A percentile compares a stretch with the other conserved stretches of the same genome.
Evolutionary conservation across 23 tunicate species (phyloP).

Genomic region (Clavelina lepadiformis): DNA sequence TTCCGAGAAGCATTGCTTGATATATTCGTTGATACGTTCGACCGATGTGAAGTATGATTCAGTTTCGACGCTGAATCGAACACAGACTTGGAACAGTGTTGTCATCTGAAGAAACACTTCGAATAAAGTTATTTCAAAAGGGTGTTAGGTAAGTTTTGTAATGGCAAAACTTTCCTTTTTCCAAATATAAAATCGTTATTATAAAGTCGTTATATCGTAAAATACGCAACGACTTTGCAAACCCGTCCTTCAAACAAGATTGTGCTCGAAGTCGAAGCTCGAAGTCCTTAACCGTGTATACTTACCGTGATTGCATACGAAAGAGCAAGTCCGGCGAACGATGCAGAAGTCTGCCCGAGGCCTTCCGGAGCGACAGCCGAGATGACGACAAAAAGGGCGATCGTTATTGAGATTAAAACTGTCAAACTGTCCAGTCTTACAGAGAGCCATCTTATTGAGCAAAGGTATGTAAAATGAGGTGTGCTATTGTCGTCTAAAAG

Average conservation of each 20-base stretch:
- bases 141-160: too few species aligned
- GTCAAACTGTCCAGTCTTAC: conserved; percentile 75
- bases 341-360: conserved; percentile 48
- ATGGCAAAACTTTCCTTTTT: neutral
- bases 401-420: conserved; percentile 37
- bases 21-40: conserved; percentile 81
- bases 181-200: neutral
- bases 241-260: too few species aligned
- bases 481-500: conserved; percentile 57
- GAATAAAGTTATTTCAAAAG: neutral
- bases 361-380: conserved; percentile 53
- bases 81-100: conserved; percentile 83
- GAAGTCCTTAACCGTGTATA: too few species aligned
- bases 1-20: conserved; percentile 55
- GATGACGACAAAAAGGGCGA: conserved; percentile 67
- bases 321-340: conserved; percentile 76
- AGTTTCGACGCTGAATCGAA: conserved; percentile 82
- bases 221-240: too few species aligned
- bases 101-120: conserved; percentile 56
- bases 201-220: neutral
- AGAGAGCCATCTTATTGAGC: conserved; percentile 79
- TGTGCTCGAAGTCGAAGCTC: too few species aligned
- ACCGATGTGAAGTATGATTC: conserved; percentile 90
- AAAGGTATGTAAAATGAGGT: conserved; percentile 61
- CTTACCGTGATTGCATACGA: conserved; percentile 76